Percentiles rank a stretch among this genome's conserved stretches.
Conservation (phyloP, 2,113 vertebrate genomes). For the Oxyruncus cristatus region DNA sequence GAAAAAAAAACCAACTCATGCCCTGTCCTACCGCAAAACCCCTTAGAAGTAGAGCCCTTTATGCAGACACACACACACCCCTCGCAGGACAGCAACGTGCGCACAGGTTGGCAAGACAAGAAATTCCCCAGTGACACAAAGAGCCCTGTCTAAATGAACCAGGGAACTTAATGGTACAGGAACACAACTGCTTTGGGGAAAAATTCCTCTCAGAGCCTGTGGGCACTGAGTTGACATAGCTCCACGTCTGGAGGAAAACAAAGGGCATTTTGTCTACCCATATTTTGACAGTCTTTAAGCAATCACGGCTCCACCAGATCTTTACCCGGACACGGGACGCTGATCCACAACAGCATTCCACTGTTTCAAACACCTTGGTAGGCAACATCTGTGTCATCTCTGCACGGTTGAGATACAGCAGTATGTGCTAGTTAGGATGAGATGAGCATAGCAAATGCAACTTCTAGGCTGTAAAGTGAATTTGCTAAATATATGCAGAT, state of each 20-base stretch:
- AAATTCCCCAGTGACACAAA: background rate
- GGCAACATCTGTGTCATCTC: background rate
- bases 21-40: accelerated
- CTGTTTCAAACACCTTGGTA: background rate
- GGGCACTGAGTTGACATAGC: background rate
- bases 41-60: background rate
- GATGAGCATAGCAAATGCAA: background rate
- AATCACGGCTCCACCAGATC: background rate
- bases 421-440: accelerated
- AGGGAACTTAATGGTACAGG: background rate
- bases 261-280: background rate
- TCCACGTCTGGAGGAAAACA: background rate
- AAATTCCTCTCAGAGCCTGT: background rate
- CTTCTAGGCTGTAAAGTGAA: background rate
- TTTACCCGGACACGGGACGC: no score
- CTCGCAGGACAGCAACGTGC: accelerated
- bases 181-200: background rate
- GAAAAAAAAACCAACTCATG: background rate
- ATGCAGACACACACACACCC: accelerated
- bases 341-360: background rate
- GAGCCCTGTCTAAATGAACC: accelerated
- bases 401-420: background rate
- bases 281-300: background rate
- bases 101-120: background rate
- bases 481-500: background rate